These are phyloP conservation scores for Campoletis sonorensis DNA, from an alignment of 1,140 invertebrate species.

Conservation along the genomic window DNA sequence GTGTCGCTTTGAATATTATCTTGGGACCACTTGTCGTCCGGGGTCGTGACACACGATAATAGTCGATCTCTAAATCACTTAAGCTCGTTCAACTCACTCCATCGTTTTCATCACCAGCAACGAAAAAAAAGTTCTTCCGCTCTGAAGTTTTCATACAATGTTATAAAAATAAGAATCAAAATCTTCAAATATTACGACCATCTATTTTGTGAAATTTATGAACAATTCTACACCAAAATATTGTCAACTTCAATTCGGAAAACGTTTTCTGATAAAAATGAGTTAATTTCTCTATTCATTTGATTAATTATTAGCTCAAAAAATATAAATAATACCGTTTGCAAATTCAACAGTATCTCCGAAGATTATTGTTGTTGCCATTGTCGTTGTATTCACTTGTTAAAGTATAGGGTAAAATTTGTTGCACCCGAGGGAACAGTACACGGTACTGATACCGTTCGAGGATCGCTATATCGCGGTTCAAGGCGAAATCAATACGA, in stretches of 20 bases:
- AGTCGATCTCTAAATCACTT: slow-evolving; percentile 12
- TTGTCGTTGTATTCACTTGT: not conserved
- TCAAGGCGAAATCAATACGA: slow-evolving; percentile 32
- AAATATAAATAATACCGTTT: not conserved
- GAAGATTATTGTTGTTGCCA: not conserved
- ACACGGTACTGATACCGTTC: slow-evolving; percentile 21
- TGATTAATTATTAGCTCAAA: not conserved
- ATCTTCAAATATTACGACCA: too few species aligned
- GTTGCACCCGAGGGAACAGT: slow-evolving; percentile 8
- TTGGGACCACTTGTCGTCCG: slow-evolving; percentile 17
- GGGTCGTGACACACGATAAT: slow-evolving; percentile 58
- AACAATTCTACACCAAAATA: too few species aligned
- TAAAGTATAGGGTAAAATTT: not conserved
- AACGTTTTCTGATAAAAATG: too few species aligned
- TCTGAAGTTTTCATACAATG: too few species aligned
- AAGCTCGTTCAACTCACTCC: not conserved
- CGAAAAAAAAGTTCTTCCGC: not conserved
- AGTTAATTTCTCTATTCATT: not conserved
- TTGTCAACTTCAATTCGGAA: too few species aligned
- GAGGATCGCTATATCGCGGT: slow-evolving; percentile 29
- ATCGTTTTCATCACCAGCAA: not conserved
- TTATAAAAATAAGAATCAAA: too few species aligned
- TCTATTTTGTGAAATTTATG: too few species aligned
- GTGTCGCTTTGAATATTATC: not conserved
- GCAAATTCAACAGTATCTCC: not conserved